Base-by-base conservation (phyloP, 2,888 invertebrate genomes). In the Pherbina coryleti region DNA sequence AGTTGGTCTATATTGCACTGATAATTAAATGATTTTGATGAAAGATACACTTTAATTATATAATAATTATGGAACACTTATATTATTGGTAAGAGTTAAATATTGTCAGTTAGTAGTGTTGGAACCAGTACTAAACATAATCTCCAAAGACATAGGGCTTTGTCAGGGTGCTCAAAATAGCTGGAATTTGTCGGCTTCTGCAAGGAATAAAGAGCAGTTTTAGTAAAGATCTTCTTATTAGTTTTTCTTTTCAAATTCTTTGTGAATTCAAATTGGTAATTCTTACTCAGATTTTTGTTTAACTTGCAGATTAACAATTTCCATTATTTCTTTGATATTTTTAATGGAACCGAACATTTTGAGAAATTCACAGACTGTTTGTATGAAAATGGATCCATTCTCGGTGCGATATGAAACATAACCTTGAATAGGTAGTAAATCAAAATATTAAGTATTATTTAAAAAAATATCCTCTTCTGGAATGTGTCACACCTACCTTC, bases 361-460 rank as follows among this genome's bases (percentile, higher is more conserved):
- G 0, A 89, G 77, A n/a, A 85, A 80, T 19, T 87, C 84, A 75
- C 89, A 89, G 9, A 90, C 80, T 0, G 82, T 82, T 78, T 88
- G 86, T 75, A 89, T 89, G 60, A 89, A 90, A 9, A 88, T 83
- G 14, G 89, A 86, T 14, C 89, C 89, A 22, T 82, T 82, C 3
- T 85, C 82, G 3, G 85, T 82, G 37, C 90, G 88, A 84, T 85
- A 89, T 5, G 90, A 86, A 0, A 88, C 88, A 78, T 87, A 89
- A 11, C 90, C 87, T 87, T 28, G 1, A 72, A 73, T 62, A 83
- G 22, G 22, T 5, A 60, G 73, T 34, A 51, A 57, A 66, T 62
- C 17, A 73, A n/a, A 55, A 7, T n/a, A 8, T 53, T 3, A 4
- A n/a, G n/a, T n/a, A n/a, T n/a, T n/a, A n/a, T n/a, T n/a, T n/a